Evolutionary conservation across 2,113 vertebrate species (phyloP).

Genomic region (Ardeotis arabs): DNA sequence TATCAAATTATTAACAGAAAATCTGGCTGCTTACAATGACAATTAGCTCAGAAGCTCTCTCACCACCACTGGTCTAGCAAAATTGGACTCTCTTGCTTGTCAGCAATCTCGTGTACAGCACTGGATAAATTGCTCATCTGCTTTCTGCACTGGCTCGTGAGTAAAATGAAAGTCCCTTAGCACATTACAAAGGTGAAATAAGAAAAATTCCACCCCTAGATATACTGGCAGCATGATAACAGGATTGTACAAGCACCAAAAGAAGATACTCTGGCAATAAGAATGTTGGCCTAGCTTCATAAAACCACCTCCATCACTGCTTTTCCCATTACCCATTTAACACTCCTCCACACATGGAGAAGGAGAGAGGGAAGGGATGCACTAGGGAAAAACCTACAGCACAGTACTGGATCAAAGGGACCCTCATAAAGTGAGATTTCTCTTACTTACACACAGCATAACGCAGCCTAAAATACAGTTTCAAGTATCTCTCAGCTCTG

Average conservation of each 20-base stretch:
- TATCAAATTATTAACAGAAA: neutral
- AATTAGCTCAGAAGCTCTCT: neutral
- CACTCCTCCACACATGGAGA: neutral
- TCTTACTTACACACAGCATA: neutral
- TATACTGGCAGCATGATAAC: neutral
- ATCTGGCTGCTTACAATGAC: neutral
- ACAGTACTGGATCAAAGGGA: neutral
- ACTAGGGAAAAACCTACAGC: neutral
- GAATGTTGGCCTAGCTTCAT: neutral
- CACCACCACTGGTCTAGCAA: neutral
- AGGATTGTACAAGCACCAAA: neutral
- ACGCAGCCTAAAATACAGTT: neutral
- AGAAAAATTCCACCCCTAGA: neutral
- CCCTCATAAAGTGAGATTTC: neutral
- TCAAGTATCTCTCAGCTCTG: neutral
- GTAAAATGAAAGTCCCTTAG: neutral
- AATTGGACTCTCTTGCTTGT: neutral
- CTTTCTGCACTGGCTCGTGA: neutral
- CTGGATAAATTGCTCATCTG: neutral
- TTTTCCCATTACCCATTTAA: neutral
- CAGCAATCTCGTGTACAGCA: neutral
- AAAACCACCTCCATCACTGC: neutral
- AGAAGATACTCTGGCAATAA: neutral
- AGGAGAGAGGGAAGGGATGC: neutral
- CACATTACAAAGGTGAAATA: neutral